Base-by-base conservation (phyloP, 2,113 vertebrate species). In the Catharus fuscescens region DNA sequence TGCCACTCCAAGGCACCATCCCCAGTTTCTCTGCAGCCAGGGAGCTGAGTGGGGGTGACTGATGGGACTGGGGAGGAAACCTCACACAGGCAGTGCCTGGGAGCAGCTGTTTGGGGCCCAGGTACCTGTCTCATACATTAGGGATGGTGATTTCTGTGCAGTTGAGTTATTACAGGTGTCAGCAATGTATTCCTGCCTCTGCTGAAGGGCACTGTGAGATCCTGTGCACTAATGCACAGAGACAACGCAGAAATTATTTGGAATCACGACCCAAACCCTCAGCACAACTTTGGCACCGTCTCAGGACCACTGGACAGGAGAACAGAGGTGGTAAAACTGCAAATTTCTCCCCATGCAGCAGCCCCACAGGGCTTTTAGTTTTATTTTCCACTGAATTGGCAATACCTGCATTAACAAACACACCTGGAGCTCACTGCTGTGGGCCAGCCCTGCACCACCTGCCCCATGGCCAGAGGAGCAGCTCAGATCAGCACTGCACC, bases 201-300 rank as follows among this genome's bases (percentile, higher is more conserved):
- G 0, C 57, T 18, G 59, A 38, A 71, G 47, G 67, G 48, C 34
- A 3, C 71, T 0, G 23, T 1, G 31, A 54, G 84, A 26, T 50
- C 52, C 80, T 8, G 8, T 0, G 62, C 54, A n/a, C 20, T 14
- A 16, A 31, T 3, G 1, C 6, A 12, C 73, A 17, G 29, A 44
- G 56, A 38, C 2, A 1, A 40, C 23, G 34, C 62, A 64, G 72
- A 45, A 71, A 18, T 2, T 14, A 1, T n/a, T 28, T 29, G 50
- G 34, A 80, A 36, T 8, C 4, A 0, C 1, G 8, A 48, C 36
- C 45, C 11, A 52, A 88, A 69, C 23, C 60, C 36, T 40, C 10
- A 8, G 48, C 53, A 53, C 11, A 5, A 12, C 20, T 38, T 42
- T 1, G 0, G 26, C 78, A 23, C 29, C 1, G 0, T 20, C 3